These are phyloP conservation scores for Rattus norvegicus DNA, from an alignment of 2,113 vertebrate species.

Conservation along the genomic window DNA sequence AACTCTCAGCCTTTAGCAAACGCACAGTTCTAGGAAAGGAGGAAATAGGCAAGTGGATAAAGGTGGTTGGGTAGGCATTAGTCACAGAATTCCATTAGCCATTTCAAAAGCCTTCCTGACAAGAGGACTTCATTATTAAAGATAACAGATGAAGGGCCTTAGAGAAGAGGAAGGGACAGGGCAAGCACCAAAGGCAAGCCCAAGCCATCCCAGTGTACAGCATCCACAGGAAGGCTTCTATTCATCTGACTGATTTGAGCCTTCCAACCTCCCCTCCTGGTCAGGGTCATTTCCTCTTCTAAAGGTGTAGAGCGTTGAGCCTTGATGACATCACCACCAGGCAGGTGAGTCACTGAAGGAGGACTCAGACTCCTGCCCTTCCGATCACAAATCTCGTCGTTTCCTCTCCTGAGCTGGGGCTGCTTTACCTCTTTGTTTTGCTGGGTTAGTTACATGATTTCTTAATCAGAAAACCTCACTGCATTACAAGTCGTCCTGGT, in stretches of 20 bases:
- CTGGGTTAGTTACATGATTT: not conserved
- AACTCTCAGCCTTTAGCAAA: slow-evolving; percentile 1
- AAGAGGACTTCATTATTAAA: slow-evolving; percentile 18
- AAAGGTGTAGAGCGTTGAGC: not conserved
- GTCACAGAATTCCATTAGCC: not conserved
- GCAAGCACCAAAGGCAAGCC: not conserved
- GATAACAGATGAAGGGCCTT: not conserved
- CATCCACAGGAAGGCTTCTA: not conserved
- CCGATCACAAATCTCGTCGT: not conserved
- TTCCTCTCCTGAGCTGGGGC: not conserved
- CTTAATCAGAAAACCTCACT: slow-evolving; percentile 13
- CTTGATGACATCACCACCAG: not conserved
- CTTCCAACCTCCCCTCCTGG: not conserved
- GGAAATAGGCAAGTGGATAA: not conserved
- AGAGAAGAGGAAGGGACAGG: not conserved
- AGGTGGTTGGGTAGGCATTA: not conserved
- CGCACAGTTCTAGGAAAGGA: not conserved
- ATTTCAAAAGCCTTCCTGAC: not conserved
- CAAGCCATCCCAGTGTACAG: not conserved
- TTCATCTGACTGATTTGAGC: not conserved
- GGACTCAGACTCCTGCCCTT: not conserved
- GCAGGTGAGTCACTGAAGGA: not conserved
- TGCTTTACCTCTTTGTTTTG: not conserved
- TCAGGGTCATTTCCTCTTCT: slow-evolving; percentile 7
- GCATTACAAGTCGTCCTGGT: not conserved